These are phyloP conservation scores for Meriones psammophilus DNA, from an alignment of 2,797 vertebrate species.

Conservation along the genomic window DNA sequence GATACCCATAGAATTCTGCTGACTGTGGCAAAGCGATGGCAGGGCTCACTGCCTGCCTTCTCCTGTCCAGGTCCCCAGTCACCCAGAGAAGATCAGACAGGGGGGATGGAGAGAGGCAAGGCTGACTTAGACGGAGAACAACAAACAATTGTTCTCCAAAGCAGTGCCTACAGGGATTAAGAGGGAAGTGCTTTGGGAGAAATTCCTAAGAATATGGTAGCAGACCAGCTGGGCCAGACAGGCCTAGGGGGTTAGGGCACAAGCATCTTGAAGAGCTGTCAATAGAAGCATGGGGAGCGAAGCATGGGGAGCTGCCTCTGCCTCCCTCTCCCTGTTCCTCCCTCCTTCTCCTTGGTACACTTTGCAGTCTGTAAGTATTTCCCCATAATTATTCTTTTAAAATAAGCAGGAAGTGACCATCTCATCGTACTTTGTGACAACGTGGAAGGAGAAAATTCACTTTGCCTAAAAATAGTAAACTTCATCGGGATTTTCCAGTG, in stretches of 20 bases:
- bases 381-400: slow-evolving; percentile 36
- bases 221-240: not conserved
- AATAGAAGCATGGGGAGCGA: too few relatives aligned
- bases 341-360: not conserved
- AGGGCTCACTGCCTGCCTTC: not conserved
- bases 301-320: too few relatives aligned
- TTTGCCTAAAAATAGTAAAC: slow-evolving; percentile 48
- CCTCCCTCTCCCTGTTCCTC: too few relatives aligned
- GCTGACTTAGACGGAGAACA: not conserved
- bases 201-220: accelerated
- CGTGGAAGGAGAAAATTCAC: not conserved
- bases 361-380: slow-evolving; percentile 40
- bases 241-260: not conserved
- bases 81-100: not conserved
- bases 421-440: not conserved
- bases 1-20: not conserved
- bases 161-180: not conserved
- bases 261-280: too few relatives aligned
- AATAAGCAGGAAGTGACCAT: slow-evolving; percentile 16
- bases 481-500: slow-evolving; percentile 33
- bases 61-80: not conserved
- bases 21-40: not conserved
- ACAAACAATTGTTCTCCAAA: not conserved
- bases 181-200: not conserved
- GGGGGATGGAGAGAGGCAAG: not conserved